Evolutionary conservation across 1,140 invertebrate genomes (phyloP), one percentile per base, ranked within the genome.

Genomic region (Calycopis cecrops): DNA sequence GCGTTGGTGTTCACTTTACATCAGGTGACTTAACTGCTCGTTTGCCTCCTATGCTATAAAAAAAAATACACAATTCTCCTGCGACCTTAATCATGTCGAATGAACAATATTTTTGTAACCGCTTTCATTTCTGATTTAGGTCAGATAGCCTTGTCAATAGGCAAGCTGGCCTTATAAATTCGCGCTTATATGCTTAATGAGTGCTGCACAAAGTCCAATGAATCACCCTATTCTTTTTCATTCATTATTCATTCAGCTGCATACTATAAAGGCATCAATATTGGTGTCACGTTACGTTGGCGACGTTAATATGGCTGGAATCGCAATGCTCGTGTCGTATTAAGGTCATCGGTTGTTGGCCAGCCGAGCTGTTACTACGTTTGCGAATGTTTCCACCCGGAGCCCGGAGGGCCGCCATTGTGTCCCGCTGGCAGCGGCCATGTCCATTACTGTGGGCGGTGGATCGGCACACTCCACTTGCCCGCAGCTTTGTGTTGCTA

Each of bases 331-430:
- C 6, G 38, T 40, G n/a, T 40, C 38, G n/a, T 40, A 40, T 40
- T 44, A 44, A 16, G 40, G 40, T 44, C 40, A 44, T 44, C 40
- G 2, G 21, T 28, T 28, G 11, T 48, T 28, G 7, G 16, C 47
- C 4, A 9, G 6, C 40, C 3, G 40, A 44, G 7, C 40, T 44
- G 16, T 7, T 10, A 37, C 10, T 38, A 10, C 33, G 21, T 35
- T 35, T 9, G 42, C 17, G 18, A 48, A 35, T 52, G 12, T 18
- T 17, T 52, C 35, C 49, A 12, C 14, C 49, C 21, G 21, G n/a
- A 34, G 49, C n/a, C n/a, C 6, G n/a, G n/a, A n/a, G 10, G 50
- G 50, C 50, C 18, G 47, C 56, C 53, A 63, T 71, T 66, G 65
- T 60, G 42, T 59, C 55, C 57, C 49, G 55, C 11, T 42, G 57